These are phyloP conservation scores for Styela clava DNA, from an alignment of 23 tunicate genomes.

Conservation along the genomic window DNA sequence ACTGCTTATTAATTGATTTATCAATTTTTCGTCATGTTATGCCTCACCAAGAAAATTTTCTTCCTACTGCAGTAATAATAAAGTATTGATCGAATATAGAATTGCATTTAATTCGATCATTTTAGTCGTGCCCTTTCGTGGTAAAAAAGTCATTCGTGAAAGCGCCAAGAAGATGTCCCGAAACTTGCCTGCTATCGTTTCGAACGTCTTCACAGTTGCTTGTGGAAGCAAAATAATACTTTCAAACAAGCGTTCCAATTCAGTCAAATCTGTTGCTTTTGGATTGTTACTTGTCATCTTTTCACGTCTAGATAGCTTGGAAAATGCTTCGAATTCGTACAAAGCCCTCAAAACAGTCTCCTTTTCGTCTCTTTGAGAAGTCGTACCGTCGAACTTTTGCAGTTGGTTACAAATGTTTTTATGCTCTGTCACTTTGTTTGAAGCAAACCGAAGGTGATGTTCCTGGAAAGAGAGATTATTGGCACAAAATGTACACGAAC, in stretches of 20 bases:
- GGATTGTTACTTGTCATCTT: conserved; percentile 2
- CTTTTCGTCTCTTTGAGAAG: conserved; percentile 18
- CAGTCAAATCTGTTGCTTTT: background rate
- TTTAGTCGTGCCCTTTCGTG: too few species aligned
- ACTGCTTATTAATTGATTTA: too few species aligned
- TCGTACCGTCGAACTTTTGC: background rate
- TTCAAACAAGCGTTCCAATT: conserved; percentile 32
- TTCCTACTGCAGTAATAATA: too few species aligned
- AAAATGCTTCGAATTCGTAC: conserved; percentile 65
- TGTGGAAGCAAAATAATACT: conserved; percentile 24
- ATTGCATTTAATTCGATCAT: too few species aligned
- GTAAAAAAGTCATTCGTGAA: too few species aligned
- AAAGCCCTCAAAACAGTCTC: conserved; percentile 33
- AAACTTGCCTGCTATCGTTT: conserved; percentile 91
- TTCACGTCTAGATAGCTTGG: conserved; percentile 28
- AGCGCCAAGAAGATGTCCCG: too few species aligned
- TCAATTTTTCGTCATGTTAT: too few species aligned
- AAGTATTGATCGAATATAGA: too few species aligned
- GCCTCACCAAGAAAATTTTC: too few species aligned
- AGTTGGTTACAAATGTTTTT: conserved; percentile 38
- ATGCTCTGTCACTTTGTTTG: conserved; percentile 25
- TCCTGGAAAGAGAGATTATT: conserved; percentile 18
- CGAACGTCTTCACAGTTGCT: conserved; percentile 68
- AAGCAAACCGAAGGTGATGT: conserved; percentile 37
- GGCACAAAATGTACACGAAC: background rate